Percentiles rank a stretch among this genome's conserved stretches.
Conservation (phyloP, 2,113 vertebrate genomes). For the Cyanoderma ruficeps region DNA sequence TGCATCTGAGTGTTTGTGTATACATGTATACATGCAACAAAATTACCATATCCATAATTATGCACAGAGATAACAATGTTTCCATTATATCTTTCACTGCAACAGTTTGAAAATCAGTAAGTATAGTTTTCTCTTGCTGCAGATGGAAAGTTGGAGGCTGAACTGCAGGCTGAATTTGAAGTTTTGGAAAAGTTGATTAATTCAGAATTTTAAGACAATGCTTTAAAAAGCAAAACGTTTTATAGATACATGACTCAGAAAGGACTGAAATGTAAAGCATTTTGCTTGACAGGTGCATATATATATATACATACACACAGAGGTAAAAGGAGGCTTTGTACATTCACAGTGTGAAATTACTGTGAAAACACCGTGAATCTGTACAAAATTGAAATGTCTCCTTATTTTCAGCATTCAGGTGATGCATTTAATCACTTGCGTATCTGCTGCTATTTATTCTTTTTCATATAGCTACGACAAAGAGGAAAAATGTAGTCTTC, state of each 20-base stretch:
- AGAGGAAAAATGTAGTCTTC: neutral
- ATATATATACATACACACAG: neutral
- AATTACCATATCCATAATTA: neutral
- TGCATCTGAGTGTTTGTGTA: neutral
- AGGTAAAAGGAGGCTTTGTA: neutral
- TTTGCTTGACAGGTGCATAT: neutral
- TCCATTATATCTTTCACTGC: neutral
- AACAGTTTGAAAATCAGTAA: neutral
- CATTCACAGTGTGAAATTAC: neutral
- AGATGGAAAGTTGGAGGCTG: constrained; percentile 4
- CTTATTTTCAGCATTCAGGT: neutral
- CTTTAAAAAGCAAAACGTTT: constrained; percentile 35
- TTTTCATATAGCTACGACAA: neutral
- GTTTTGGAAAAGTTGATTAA: constrained; percentile 33
- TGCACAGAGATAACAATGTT: constrained; percentile 41
- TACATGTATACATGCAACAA: neutral
- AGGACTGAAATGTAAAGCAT: neutral
- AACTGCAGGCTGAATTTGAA: neutral
- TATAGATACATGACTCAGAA: constrained; percentile 17
- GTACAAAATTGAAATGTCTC: neutral
- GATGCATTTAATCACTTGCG: neutral
- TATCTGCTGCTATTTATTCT: neutral
- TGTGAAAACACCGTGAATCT: neutral
- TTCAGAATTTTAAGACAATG: constrained; percentile 25
- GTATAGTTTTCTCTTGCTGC: neutral